Evolutionary conservation across 2,113 vertebrate species (phyloP).

Genomic region (Papio anubis): DNA sequence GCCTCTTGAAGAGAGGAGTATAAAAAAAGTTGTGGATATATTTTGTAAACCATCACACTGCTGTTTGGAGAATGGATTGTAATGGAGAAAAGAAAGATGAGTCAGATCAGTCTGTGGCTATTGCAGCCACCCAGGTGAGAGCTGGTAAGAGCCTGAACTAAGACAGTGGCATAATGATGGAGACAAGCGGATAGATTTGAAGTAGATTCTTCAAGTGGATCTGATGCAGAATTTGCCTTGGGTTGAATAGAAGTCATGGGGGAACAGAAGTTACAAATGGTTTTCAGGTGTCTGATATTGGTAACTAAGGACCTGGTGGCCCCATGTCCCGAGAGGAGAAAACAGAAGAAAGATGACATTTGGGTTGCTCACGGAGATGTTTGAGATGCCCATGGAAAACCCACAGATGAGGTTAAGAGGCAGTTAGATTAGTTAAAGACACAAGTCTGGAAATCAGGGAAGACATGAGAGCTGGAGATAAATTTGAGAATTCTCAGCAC

Average conservation of each 20-base stretch:
- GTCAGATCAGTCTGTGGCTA: background rate
- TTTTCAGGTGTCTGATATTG: background rate
- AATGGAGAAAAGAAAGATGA: background rate
- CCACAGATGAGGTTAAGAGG: background rate
- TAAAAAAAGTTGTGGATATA: background rate
- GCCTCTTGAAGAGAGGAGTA: background rate
- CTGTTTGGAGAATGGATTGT: background rate
- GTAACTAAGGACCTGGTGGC: background rate
- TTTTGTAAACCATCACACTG: background rate
- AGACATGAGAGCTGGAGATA: background rate
- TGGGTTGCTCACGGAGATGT: background rate
- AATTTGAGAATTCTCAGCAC: background rate
- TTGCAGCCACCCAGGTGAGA: background rate
- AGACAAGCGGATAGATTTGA: background rate
- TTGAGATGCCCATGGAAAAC: background rate
- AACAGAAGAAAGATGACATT: background rate
- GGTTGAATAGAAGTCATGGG: background rate
- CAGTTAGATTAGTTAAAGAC: background rate
- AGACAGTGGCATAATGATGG: background rate
- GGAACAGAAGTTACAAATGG: background rate
- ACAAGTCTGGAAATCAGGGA: background rate
- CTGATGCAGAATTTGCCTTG: background rate
- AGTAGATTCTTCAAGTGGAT: background rate
- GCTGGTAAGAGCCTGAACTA: background rate
- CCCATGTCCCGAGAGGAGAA: background rate